A percentile compares a stretch with the other conserved stretches of the same genome.
These are phyloP conservation scores for Rhincodon typus DNA, from an alignment of 2,797 vertebrate species.

Conservation along the genomic window DNA sequence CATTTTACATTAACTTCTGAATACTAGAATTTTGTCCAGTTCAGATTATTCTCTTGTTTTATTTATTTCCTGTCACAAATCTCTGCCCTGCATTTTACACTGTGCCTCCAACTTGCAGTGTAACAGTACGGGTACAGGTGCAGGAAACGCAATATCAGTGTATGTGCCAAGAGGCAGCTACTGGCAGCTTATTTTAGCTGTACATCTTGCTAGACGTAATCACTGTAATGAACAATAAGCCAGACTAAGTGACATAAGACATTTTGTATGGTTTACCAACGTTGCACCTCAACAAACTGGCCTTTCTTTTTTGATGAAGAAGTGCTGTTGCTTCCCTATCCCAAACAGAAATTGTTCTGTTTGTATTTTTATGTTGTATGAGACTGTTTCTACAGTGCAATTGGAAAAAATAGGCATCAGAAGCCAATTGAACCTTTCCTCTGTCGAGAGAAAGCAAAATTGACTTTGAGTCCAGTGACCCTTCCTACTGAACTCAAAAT, in stretches of 20 bases:
- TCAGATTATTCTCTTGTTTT: background rate
- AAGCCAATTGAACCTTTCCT: background rate
- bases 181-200: background rate
- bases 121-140: background rate
- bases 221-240: background rate
- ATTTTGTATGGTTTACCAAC: background rate
- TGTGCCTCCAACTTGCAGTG: background rate
- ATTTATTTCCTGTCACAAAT: background rate
- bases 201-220: background rate
- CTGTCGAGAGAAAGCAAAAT: too few relatives aligned
- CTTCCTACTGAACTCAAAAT: too few relatives aligned
- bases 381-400: background rate
- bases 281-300: background rate
- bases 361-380: background rate
- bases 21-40: background rate
- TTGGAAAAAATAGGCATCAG: background rate
- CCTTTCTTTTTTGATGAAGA: background rate
- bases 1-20: background rate
- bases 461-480: too few relatives aligned
- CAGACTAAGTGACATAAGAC: background rate
- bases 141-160: background rate
- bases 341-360: background rate
- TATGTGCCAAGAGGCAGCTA: background rate
- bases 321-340: background rate
- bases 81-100: background rate